A percentile compares a stretch with the other conserved stretches of the same genome.
These are phyloP conservation scores for Glyptemys insculpta DNA, from an alignment of 2,797 vertebrate species.

Conservation along the genomic window DNA sequence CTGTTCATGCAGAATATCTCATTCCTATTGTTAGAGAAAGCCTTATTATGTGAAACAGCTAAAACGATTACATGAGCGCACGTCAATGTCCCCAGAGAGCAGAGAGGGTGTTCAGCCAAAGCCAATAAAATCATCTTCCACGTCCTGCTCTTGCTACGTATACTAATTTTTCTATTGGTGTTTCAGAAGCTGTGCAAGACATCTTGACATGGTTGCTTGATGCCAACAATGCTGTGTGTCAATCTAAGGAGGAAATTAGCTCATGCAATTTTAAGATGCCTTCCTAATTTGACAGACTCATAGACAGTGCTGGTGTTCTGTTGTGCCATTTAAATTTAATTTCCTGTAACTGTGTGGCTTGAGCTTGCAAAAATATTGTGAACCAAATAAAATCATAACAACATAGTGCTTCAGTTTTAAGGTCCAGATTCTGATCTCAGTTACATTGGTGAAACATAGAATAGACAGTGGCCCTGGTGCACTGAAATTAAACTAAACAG, in stretches of 20 bases:
- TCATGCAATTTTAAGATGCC: not conserved
- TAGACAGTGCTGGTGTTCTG: not conserved
- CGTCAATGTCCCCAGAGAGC: rapidly evolving
- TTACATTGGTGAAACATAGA: not conserved
- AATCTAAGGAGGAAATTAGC: not conserved
- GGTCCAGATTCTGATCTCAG: not conserved
- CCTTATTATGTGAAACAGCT: not conserved
- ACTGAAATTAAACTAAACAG: not conserved
- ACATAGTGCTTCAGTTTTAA: not conserved
- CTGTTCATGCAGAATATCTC: not conserved
- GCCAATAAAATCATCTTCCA: not conserved
- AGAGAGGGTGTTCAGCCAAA: rapidly evolving
- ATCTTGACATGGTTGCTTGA: not conserved
- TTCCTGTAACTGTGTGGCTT: not conserved
- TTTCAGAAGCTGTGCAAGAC: not conserved
- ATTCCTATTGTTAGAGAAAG: not conserved
- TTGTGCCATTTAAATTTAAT: not conserved
- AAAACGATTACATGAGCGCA: not conserved
- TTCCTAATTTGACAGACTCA: not conserved
- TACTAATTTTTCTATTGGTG: not conserved
- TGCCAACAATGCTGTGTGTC: not conserved
- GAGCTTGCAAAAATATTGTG: not conserved
- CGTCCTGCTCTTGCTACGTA: not conserved
- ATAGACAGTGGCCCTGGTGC: not conserved
- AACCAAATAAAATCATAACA: not conserved